phyloP scores from a whole-genome alignment of 2,888 invertebrate species.

The Didymodactylos carnosus region DNA sequence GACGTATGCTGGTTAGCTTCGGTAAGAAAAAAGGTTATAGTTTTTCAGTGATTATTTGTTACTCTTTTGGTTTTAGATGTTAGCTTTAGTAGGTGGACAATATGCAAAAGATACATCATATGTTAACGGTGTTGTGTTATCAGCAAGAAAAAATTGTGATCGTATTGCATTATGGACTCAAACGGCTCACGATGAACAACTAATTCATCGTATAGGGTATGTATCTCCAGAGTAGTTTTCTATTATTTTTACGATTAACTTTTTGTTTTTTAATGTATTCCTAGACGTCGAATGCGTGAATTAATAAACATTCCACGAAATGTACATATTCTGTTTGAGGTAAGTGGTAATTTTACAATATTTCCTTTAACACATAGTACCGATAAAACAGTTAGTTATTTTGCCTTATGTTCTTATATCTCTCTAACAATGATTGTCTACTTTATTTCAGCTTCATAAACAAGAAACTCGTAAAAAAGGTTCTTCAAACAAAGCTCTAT shows the following conservation, averaged over 20 bases:
- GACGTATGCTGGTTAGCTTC: not conserved
- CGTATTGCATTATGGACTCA: constrained; percentile 44
- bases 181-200: constrained; percentile 55
- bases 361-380: too few relatives aligned
- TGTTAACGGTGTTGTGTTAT: constrained; percentile 86
- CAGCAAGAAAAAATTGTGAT: constrained; percentile 68
- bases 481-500: too few relatives aligned
- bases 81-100: constrained; percentile 70
- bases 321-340: not conserved
- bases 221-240: not conserved
- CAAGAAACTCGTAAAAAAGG: not conserved
- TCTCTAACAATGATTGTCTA: not conserved
- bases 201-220: constrained; percentile 63
- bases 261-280: not conserved
- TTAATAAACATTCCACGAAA: not conserved
- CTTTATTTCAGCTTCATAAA: not conserved
- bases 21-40: too few relatives aligned
- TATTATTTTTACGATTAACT: not conserved
- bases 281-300: not conserved
- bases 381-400: not conserved
- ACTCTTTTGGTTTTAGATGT: constrained; percentile 23
- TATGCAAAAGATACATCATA: constrained; percentile 76
- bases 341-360: too few relatives aligned
- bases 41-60: too few relatives aligned
- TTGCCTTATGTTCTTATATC: not conserved